These are phyloP conservation scores for Chelonus insularis DNA, from an alignment of 1,140 invertebrate species.

Conservation along the genomic window DNA sequence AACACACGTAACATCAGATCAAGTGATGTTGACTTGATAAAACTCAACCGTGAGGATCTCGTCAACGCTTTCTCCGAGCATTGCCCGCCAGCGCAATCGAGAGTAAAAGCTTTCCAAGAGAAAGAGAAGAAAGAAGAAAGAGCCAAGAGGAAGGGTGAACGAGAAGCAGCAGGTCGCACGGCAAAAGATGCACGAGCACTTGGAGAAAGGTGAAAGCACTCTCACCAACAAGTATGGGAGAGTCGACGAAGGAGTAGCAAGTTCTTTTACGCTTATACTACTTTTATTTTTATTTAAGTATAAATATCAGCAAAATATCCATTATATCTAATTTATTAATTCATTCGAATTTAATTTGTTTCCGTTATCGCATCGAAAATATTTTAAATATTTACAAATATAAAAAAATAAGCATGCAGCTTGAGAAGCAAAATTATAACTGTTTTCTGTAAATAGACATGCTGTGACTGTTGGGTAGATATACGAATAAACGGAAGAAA, in stretches of 20 bases:
- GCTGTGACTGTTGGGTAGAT: not conserved
- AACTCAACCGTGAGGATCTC: not conserved
- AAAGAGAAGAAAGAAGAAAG: constrained; percentile 37
- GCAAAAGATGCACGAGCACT: constrained; percentile 29
- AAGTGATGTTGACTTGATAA: not conserved
- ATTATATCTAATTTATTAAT: too few species aligned
- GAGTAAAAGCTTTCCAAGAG: constrained; percentile 56
- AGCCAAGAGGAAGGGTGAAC: constrained; percentile 2
- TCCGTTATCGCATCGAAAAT: too few species aligned
- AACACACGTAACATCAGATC: not conserved
- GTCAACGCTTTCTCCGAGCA: constrained; percentile 50
- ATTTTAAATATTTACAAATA: too few species aligned
- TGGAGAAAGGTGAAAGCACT: constrained; percentile 61
- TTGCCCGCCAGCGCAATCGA: constrained; percentile 50
- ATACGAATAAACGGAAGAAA: constrained; percentile 22
- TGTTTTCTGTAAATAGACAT: not conserved
- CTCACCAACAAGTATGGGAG: constrained; percentile 39
- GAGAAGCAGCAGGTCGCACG: constrained; percentile 17
- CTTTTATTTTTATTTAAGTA: too few species aligned
- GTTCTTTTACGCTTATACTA: not conserved
- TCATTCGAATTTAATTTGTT: too few species aligned
- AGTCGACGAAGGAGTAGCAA: not conserved
- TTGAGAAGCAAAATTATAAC: too few species aligned
- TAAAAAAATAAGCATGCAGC: too few species aligned
- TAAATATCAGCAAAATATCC: too few species aligned